Evolutionary conservation across 1,140 invertebrate genomes (phyloP).

Genomic region (Laupala kohalensis): DNA sequence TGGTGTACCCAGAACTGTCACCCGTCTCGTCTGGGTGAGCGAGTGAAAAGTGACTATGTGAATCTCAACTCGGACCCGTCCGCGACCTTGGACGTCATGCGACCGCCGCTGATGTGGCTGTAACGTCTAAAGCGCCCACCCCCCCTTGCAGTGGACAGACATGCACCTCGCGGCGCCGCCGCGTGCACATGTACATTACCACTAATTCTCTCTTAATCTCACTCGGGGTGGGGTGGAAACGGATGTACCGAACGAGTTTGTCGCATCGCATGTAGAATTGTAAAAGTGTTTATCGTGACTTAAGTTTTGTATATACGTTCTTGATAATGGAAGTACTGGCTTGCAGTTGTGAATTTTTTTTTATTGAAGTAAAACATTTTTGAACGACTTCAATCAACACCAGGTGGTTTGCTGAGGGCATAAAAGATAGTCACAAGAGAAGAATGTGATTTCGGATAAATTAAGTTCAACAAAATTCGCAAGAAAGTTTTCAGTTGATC

Average conservation of each 20-base stretch:
- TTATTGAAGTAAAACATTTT: too few relatives aligned
- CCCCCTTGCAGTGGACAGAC: conserved; percentile 50
- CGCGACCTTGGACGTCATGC: conserved; percentile 88
- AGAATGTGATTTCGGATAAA: too few relatives aligned
- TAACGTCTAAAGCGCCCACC: too few relatives aligned
- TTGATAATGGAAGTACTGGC: neutral
- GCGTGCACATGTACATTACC: neutral
- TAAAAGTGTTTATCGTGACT: neutral
- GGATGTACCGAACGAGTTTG: neutral
- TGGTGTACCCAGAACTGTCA: neutral
- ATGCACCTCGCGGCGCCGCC: neutral
- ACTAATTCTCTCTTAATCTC: neutral
- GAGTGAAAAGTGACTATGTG: neutral
- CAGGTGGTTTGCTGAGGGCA: too few relatives aligned
- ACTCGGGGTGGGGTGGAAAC: neutral
- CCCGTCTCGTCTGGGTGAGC: neutral
- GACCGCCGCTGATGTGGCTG: conserved; percentile 57
- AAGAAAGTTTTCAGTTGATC: too few relatives aligned
- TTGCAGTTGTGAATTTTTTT: neutral
- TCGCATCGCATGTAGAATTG: neutral
- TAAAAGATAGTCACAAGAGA: too few relatives aligned
- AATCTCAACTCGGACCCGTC: conserved; percentile 48
- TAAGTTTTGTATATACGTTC: neutral
- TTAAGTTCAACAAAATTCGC: too few relatives aligned
- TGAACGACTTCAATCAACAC: too few relatives aligned